Evolutionary conservation across 2,888 invertebrate genomes (phyloP).

Genomic region (Dicycla oo): DNA sequence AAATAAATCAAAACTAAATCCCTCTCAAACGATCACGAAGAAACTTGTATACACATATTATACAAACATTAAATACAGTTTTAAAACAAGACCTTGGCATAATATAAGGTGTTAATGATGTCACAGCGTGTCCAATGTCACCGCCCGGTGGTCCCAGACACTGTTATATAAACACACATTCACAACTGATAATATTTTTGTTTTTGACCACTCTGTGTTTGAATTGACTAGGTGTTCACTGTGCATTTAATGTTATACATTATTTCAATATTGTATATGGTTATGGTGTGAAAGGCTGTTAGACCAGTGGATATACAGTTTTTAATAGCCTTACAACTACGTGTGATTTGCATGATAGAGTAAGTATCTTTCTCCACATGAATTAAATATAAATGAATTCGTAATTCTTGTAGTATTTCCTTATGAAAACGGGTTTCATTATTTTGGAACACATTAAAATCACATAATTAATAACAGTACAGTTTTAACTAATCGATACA

Average conservation of each 20-base stretch:
- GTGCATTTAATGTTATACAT: conserved; percentile 36
- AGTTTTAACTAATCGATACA: background rate
- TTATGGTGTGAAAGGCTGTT: conserved; percentile 21
- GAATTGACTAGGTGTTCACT: conserved; percentile 22
- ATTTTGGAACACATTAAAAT: background rate
- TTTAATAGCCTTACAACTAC: background rate
- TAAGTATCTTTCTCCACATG: background rate
- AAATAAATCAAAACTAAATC: background rate
- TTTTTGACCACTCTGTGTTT: conserved; percentile 64
- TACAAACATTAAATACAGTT: conserved; percentile 18
- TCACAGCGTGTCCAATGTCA: conserved; percentile 69
- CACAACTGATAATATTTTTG: conserved; percentile 70
- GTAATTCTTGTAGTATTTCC: background rate
- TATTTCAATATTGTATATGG: conserved; percentile 20
- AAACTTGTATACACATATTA: conserved; percentile 1
- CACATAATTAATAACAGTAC: background rate
- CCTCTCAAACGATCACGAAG: background rate
- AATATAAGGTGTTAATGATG: conserved; percentile 54
- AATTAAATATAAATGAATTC: background rate
- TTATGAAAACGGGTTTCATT: background rate
- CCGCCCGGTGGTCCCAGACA: conserved; percentile 59
- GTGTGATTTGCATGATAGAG: background rate
- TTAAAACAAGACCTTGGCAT: conserved; percentile 55
- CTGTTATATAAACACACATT: conserved; percentile 68
- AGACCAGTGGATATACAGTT: background rate